Evolutionary conservation across 2,888 invertebrate genomes (phyloP), one percentile per base, ranked within the genome.

Genomic region (Exocentrus adspersus): DNA sequence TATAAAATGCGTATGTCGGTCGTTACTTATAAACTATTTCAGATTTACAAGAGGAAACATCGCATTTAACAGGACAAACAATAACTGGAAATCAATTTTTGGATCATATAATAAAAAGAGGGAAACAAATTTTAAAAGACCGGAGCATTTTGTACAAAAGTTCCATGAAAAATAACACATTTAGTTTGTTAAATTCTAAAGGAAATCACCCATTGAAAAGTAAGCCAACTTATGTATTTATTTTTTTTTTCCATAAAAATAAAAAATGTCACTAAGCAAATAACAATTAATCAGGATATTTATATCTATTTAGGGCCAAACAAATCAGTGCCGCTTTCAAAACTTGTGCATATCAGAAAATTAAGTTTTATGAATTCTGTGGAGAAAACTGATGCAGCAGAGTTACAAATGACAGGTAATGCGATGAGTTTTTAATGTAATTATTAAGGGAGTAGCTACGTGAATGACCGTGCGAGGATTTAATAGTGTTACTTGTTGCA

Each of bases 101-200:
- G 37, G 72, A 75, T 20, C 74, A 77, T 19, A 75, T 80, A 10
- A 72, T 77, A 17, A 69, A 68, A 17, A 74, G 73, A 67, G 79
- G 80, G 10, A 73, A 77, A 65, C 69, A 79, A 63, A 75, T 81
- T 53, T 62, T 80, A 19, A 76, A 79, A 70, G 77, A 81, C 46
- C 68, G 80, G 19, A 82, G 81, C 64, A 73, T 81, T 30, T 69
- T 80, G 32, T 78, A 79, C 66, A 72, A 67, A 53, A 78, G 74
- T 9, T 76, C 77, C 54, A 58, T 24, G 71, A 75, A 67, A 71
- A 52, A 17, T 41, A 42, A 58, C 42, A 60, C 51, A 0, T 61
- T 58, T 32, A 32, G 43, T 14, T n/a, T 68, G 7, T 43, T 60
- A 2, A 50, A 56, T 2, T 43, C 60, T 16, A 60, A 21, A n/a